Evolutionary conservation across 2,113 vertebrate genomes (phyloP), one percentile per base, ranked within the genome.

Genomic region (Atrichornis clamosus): DNA sequence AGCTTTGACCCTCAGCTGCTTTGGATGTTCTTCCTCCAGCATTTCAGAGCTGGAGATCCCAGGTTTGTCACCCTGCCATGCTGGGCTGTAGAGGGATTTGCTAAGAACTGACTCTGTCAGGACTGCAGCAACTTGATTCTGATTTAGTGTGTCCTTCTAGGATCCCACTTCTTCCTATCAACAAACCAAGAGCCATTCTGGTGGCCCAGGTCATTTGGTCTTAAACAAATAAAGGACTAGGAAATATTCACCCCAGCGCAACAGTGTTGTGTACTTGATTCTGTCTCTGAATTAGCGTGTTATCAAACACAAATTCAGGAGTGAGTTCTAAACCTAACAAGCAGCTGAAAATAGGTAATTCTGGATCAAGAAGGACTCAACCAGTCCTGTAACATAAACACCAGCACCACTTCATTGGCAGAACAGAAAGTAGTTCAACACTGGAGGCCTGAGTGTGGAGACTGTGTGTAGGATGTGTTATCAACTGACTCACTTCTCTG

Each of bases 401-500:
- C 0, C 1, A 5, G 20, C 42, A 47, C 7, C 41, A 18, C 30
- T 5, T 42, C 49, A 50, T 1, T 4, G 28, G 59, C 15, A 49
- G 56, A 56, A 80, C 5, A 11, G 27, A n/a, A 76, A 59, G 9
- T 3, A 41, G 28, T 4, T 37, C 77, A 39, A 4, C 30, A 13
- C 18, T 5, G 37, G 46, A 58, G 35, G 27, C 5, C 7, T 7
- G 60, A 59, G 41, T 0, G 3, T 4, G 22, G 23, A 55, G 49
- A 37, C 9, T 1, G 18, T 2, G 27, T 0, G 16, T 13, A 37
- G 58, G 80, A 68, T 41, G 39, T 1, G 16, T 2, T 59, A 52
- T 23, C 3, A 3, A 18, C 15, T 5, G 27, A 30, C 15, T 53
- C 11, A 4, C 30, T 65, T 20, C 53, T 24, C 35, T 12, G 27